Base-by-base conservation (phyloP, 2,797 vertebrate species). In the Eptatretus atami region DNA sequence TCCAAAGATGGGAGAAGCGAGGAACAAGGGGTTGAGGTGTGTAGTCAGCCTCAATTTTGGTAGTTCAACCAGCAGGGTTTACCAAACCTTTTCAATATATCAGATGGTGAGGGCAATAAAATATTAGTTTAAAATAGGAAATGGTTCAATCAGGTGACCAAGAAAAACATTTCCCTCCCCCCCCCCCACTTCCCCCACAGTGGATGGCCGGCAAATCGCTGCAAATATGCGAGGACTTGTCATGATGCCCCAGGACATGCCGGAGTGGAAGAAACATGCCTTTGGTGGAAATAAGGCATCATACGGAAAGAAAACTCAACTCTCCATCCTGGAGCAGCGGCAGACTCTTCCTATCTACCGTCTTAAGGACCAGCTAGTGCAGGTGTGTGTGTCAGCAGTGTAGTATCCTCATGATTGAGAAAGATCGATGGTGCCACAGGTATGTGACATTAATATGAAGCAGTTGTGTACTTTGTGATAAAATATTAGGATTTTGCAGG, bases 231-330 rank as follows among this genome's bases (percentile, higher is more conserved):
- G 92, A 65, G 92, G 88, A 52, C 95, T 98, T 66, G 88, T 88
- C 66, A 90, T 95, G 86, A 98, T 94, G 92, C 88, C 88, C 65
- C 92, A 83, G 1, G 86, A 98, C 72, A 94, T 98, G 72, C 92
- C 92, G 0, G 90, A 98, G 73, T 98, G 92, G 92, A 98, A 98
- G 78, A 96, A 92, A 67, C 86, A 96, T 52, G 92, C 90, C 0
- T 95, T 98, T 68, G 87, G 92, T 53, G 92, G 92, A 66, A 96
- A 98, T 74, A 95, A 98, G 73, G 92, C 86, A 25, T 98, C 90
- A 1, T 96, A 96, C 1, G 90, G 90, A 61, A 95, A 90, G 71
- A 98, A 92, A 76, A 98, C 87, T 1, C 81, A 86, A 66, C 75
- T 96, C 67, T 90, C 90, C 69, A 93, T 98, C 68, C 75, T 98